Evolutionary conservation across 2,113 vertebrate species (phyloP).

Genomic region (Dolichallabes microphthalmus): DNA sequence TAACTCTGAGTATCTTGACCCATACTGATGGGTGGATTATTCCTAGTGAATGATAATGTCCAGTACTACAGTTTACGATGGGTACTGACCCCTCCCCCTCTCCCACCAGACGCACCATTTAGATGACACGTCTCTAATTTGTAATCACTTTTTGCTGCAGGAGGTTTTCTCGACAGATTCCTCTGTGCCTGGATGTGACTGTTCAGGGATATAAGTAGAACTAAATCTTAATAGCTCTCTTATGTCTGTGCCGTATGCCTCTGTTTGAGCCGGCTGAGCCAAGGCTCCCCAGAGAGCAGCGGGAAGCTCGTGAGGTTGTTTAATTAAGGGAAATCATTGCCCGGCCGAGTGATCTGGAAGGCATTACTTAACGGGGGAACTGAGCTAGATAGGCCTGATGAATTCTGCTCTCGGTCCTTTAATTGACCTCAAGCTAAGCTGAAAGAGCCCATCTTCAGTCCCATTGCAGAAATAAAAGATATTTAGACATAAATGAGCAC

Average conservation of each 20-base stretch:
- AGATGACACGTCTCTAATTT: slow-evolving; percentile 19
- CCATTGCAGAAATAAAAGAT: slow-evolving; percentile 1
- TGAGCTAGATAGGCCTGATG: slow-evolving; percentile 59
- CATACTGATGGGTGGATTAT: background rate
- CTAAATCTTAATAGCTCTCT: slow-evolving; percentile 57
- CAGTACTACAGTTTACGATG: background rate
- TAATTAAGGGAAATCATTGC: slow-evolving; percentile 74
- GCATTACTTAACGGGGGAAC: slow-evolving; percentile 67
- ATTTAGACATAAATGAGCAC: background rate
- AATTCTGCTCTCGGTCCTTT: slow-evolving; percentile 54
- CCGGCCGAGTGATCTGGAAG: slow-evolving; percentile 57
- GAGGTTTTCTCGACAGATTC: slow-evolving; percentile 29
- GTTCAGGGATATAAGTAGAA: slow-evolving; percentile 57
- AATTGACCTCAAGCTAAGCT: slow-evolving; percentile 20
- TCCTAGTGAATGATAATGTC: background rate
- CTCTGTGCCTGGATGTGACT: slow-evolving; percentile 38
- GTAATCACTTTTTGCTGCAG: slow-evolving; percentile 7
- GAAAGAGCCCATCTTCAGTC: background rate
- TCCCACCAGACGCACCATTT: background rate
- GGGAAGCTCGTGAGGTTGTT: slow-evolving; percentile 62
- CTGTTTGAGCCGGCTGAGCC: slow-evolving; percentile 54
- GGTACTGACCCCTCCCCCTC: background rate
- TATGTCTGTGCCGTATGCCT: slow-evolving; percentile 60
- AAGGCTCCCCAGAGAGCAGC: slow-evolving; percentile 52
- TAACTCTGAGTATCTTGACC: background rate